These are phyloP conservation scores for Bombus terrestris DNA, from an alignment of 1,140 invertebrate species.

Conservation along the genomic window DNA sequence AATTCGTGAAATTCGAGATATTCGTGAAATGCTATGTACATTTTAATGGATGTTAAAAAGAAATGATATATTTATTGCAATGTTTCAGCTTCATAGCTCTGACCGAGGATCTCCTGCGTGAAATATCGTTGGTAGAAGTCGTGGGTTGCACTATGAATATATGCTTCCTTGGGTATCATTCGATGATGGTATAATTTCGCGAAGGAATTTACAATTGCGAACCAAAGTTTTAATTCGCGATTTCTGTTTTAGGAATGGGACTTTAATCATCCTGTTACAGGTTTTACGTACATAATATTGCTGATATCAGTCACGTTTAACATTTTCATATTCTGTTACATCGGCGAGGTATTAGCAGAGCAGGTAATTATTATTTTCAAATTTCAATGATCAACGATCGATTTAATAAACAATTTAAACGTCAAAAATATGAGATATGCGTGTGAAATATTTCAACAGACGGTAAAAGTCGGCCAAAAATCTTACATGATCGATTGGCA, in stretches of 20 bases:
- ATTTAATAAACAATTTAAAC: background rate
- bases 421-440: background rate
- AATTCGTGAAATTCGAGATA: background rate
- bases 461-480: constrained; percentile 52
- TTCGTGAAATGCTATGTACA: no score
- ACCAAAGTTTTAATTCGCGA: background rate
- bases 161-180: constrained; percentile 73
- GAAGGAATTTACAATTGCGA: background rate
- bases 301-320: constrained; percentile 63
- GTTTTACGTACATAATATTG: constrained; percentile 48
- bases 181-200: constrained; percentile 62
- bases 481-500: constrained; percentile 70
- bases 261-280: constrained; percentile 18
- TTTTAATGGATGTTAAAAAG: background rate
- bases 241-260: constrained; percentile 65
- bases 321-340: constrained; percentile 73
- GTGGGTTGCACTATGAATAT: constrained; percentile 73
- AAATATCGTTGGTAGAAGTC: constrained; percentile 72
- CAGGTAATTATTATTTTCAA: constrained; percentile 52
- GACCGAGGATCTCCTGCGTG: constrained; percentile 65
- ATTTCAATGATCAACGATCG: background rate
- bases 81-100: constrained; percentile 63
- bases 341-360: constrained; percentile 67
- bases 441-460: constrained; percentile 41
- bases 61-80: background rate